A percentile compares a stretch with the other conserved stretches of the same genome.
Evolutionary conservation across 2,888 invertebrate genomes (phyloP).

Genomic region (Octodonta nipae): DNA sequence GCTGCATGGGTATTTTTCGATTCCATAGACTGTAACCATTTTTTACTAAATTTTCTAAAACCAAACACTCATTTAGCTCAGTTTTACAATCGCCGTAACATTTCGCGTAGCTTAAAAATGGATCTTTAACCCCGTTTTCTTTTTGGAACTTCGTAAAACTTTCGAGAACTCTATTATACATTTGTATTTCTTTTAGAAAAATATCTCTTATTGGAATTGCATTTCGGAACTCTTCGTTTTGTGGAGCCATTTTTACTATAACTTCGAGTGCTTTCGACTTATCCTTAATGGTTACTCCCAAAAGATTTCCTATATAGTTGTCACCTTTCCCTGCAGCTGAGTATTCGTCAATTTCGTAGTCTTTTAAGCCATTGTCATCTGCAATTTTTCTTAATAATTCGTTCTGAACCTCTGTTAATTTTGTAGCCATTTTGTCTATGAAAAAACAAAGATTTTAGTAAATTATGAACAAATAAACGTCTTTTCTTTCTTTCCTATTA

Average conservation of each 20-base stretch:
- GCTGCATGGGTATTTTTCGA: constrained; percentile 19
- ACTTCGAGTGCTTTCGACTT: constrained; percentile 10
- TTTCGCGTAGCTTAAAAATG: constrained; percentile 6
- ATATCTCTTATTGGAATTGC: constrained; percentile 14
- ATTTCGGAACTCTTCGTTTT: constrained; percentile 15
- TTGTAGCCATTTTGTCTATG: background rate
- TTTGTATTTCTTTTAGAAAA: constrained; percentile 21
- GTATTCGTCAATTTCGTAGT: constrained; percentile 3
- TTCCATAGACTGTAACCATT: constrained; percentile 20
- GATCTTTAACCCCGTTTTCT: constrained; percentile 7
- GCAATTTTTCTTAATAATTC: constrained; percentile 6
- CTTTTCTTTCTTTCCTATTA: too few relatives aligned
- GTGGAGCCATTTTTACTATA: constrained; percentile 23
- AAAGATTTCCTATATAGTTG: constrained; percentile 18
- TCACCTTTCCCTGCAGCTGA: constrained; percentile 12
- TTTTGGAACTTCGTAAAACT: constrained; percentile 20
- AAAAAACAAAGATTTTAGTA: too few relatives aligned
- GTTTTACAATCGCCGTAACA: constrained; percentile 7
- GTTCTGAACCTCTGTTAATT: background rate
- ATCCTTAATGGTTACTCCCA: constrained; percentile 10
- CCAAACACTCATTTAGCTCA: constrained; percentile 13
- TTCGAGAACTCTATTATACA: constrained; percentile 18
- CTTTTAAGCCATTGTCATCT: constrained; percentile 4
- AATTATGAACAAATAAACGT: too few relatives aligned
- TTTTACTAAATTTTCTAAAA: constrained; percentile 22